Conservation (phyloP, 92 coral and sea anemone species). For the Desmophyllum pertusum region DNA sequence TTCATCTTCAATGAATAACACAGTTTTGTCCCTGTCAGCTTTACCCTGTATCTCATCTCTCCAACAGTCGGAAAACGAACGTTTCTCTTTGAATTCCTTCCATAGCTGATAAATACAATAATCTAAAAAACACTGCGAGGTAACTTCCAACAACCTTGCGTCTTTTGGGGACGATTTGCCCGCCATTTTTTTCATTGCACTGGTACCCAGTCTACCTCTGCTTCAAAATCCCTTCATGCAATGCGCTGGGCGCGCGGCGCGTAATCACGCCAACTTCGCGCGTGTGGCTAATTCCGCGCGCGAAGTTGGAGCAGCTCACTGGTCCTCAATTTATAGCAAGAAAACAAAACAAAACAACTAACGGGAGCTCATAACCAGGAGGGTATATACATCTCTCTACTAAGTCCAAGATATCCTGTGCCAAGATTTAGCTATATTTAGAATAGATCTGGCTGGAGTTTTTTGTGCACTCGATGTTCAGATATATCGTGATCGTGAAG, state of each 20-base stretch:
- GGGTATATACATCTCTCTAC: too few relatives aligned
- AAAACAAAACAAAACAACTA: too few relatives aligned
- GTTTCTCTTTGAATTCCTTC: constrained; percentile 58
- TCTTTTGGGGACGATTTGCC: not conserved
- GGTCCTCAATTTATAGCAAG: too few relatives aligned
- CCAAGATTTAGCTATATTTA: too few relatives aligned
- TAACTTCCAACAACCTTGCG: not conserved
- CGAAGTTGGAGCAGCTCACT: too few relatives aligned
- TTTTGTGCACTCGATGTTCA: too few relatives aligned
- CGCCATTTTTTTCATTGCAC: constrained; percentile 25
- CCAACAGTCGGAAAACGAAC: constrained; percentile 32
- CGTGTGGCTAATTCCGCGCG: too few relatives aligned
- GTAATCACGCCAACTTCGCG: too few relatives aligned
- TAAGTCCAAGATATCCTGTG: too few relatives aligned
- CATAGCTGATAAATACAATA: constrained; percentile 59
- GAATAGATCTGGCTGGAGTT: too few relatives aligned
- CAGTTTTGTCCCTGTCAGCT: not conserved
- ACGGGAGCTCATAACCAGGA: too few relatives aligned
- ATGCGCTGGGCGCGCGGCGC: not conserved
- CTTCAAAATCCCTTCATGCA: not conserved
- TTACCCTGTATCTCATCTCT: constrained; percentile 31
- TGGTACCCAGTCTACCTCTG: not conserved
- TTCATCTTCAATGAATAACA: not conserved
- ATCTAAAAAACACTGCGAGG: constrained; percentile 54
- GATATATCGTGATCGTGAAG: too few relatives aligned